A percentile compares a stretch with the other conserved stretches of the same genome.
These are phyloP conservation scores for Hippopotamus amphibius DNA, from an alignment of 2,113 vertebrate genomes.

Conservation along the genomic window DNA sequence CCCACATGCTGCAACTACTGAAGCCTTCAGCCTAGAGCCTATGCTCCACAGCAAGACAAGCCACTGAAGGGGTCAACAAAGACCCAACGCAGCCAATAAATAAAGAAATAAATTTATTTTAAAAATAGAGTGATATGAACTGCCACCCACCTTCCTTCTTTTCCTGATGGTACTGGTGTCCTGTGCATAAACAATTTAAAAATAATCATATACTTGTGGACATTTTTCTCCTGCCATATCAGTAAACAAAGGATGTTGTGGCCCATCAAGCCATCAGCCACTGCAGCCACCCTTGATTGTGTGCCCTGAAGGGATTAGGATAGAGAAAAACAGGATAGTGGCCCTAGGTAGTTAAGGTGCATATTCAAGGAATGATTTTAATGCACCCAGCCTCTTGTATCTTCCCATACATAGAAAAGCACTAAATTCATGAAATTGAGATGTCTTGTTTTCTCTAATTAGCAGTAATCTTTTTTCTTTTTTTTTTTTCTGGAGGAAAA, in stretches of 20 bases:
- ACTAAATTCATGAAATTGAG: neutral
- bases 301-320: neutral
- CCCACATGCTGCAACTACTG: too few species aligned
- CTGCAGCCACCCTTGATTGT: neutral
- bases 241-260: neutral
- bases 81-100: too few species aligned
- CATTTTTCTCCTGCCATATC: neutral
- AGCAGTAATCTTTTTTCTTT: neutral
- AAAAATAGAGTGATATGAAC: neutral
- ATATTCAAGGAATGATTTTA: neutral
- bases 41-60: too few species aligned
- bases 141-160: neutral
- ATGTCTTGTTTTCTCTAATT: neutral
- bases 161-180: neutral
- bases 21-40: too few species aligned
- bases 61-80: too few species aligned
- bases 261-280: neutral
- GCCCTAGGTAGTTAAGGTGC: neutral
- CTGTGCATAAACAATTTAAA: neutral
- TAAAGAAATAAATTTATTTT: too few species aligned
- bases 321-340: neutral
- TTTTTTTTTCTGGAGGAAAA: too few species aligned
- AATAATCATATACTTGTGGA: neutral
- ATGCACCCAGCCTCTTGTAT: neutral
- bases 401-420: neutral